Base-by-base conservation (phyloP, 1,140 invertebrate species). In the Alviniconcha marisindica region DNA sequence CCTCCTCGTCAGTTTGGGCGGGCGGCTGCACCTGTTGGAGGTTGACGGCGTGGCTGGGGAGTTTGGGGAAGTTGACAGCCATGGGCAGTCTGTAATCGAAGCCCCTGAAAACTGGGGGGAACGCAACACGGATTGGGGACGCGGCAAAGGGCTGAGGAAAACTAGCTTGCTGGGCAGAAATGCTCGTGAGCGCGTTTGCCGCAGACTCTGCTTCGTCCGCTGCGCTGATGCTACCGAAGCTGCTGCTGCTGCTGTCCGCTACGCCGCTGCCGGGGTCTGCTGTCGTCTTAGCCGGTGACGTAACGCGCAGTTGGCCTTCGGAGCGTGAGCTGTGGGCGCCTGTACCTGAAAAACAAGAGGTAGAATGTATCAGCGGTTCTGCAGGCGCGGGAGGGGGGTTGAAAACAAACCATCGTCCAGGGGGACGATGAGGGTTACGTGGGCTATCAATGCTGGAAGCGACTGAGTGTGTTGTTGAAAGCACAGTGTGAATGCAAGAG, bases 211-310 rank as follows among this genome's bases (percentile, higher is more conserved):
- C 69, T 1, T n/a, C 31, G 18, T 15, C 56, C 21, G 56, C 56
- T 40, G 15, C 69, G 36, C 36, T 24, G 7, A 2, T 36, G 36
- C 69, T 24, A 36, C 21, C 15, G 33, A 18, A 1, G 33, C 33
- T 24, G 69, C 69, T 24, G 69, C 69, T 71, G 69, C 69, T 40
- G 69, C 36, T 40, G n/a, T n/a, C n/a, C n/a, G n/a, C n/a, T n/a
- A n/a, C n/a, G 10, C 36, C 36, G 69, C 14, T n/a, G 69, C 36
- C 18, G 40, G 69, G 69, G 15, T 33, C 36, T 40, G 69, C 1
- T 71, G 69, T 40, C 69, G 69, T 71, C 69, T 24, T 36, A 3
- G 69, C 5, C 24, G 33, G 40, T 71, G 69, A 71, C 69, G 69
- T 40, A 5, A 71, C 69, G 69, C 69, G 33, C 69, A 40, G 33